A percentile compares a stretch with the other conserved stretches of the same genome.
Conservation (phyloP, 2,888 invertebrate species). For the Syrphus vitripennis region DNA sequence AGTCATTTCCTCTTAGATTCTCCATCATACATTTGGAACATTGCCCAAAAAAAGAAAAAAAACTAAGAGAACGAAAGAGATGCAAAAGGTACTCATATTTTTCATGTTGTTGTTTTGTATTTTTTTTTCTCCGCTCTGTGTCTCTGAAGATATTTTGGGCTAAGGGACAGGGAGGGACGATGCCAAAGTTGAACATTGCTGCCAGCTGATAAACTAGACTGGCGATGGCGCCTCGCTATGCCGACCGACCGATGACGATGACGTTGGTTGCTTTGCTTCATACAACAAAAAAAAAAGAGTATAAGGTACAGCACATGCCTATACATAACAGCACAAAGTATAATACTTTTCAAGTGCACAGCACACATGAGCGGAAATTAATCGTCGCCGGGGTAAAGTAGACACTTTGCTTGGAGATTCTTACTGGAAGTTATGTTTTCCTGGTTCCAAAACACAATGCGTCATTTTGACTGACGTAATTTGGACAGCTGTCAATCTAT, state of each 20-base stretch:
- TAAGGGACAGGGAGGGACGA: constrained; percentile 9
- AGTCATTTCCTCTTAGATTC: not conserved
- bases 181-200: not conserved
- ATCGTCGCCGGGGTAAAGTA: constrained; percentile 28
- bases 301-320: constrained; percentile 29
- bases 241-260: not conserved
- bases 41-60: not conserved
- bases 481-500: constrained; percentile 81
- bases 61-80: constrained; percentile 47
- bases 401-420: constrained; percentile 40
- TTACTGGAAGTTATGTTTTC: constrained; percentile 78
- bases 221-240: constrained; percentile 34
- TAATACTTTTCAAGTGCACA: constrained; percentile 37
- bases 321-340: constrained; percentile 6
- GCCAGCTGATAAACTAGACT: constrained; percentile 62
- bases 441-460: constrained; percentile 81
- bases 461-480: constrained; percentile 82
- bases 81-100: constrained; percentile 17
- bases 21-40: constrained; percentile 40
- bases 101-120: not conserved
- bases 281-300: too few species aligned
- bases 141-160: not conserved
- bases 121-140: constrained; percentile 24
- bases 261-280: not conserved
- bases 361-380: constrained; percentile 60